These are phyloP conservation scores for Nyctibius bracteatus DNA, from an alignment of 2,113 vertebrate genomes.

Conservation along the genomic window DNA sequence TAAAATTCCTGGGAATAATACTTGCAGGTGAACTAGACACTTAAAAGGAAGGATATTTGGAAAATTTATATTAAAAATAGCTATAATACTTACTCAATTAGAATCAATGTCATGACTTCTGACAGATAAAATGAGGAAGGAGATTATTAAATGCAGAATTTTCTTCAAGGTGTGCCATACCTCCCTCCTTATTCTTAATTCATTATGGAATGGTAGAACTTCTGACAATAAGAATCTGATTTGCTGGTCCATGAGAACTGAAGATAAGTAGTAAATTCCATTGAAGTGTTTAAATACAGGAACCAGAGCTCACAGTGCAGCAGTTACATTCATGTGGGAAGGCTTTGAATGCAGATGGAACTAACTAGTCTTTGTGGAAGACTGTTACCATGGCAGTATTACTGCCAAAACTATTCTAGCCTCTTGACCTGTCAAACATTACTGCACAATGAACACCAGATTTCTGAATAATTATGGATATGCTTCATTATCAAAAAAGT, in stretches of 20 bases:
- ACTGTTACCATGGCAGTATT: not conserved
- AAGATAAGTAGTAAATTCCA: conserved; percentile 14
- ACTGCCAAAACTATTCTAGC: not conserved
- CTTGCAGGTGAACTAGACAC: not conserved
- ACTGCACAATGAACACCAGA: not conserved
- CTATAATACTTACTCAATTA: not conserved
- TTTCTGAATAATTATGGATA: not conserved
- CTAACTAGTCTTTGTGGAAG: not conserved
- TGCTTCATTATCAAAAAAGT: not conserved
- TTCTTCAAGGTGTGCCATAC: not conserved
- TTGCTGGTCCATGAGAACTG: not conserved
- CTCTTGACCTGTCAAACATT: not conserved
- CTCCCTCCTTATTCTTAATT: not conserved
- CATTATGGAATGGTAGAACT: not conserved
- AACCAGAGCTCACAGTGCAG: not conserved
- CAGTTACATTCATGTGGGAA: not conserved
- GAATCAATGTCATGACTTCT: not conserved
- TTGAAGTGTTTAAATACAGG: not conserved
- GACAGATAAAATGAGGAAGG: not conserved
- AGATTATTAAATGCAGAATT: not conserved
- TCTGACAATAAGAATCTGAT: conserved; percentile 13
- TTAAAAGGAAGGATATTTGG: not conserved
- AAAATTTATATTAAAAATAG: not conserved
- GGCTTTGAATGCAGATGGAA: not conserved
- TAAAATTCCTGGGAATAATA: not conserved